Base-by-base conservation (phyloP, 2,113 vertebrate genomes). In the Peromyscus leucopus region DNA sequence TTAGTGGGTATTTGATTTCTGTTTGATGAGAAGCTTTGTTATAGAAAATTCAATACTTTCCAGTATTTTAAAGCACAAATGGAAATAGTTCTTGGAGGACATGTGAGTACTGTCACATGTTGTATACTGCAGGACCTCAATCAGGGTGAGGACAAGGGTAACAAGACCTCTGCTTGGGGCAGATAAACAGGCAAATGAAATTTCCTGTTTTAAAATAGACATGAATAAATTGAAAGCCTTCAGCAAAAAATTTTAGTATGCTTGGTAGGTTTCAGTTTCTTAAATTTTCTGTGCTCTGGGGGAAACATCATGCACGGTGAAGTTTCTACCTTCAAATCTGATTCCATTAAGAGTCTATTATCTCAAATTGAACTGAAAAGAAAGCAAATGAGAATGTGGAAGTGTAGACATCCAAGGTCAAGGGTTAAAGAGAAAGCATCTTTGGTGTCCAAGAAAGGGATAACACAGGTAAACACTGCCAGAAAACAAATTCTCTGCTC, bases 91-190 rank as follows among this genome's bases (percentile, higher is more conserved):
- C 9, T 12, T 9, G 7, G 28, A 46, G 36, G 88, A 26, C 21
- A 31, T 11, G 57, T 51, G 7, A 39, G 46, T 83, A 31, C 1
- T n/a, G 2, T 16, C 2, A 22, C n/a, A n/a, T 8, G 17, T 22
- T 48, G 7, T 9, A 69, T 5, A 2, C 13, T 39, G 1, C 0
- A 61, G 10, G 8, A 17, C 5, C 24, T 19, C 15, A 39, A n/a
- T n/a, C n/a, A 46, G 5, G 65, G 13, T 21, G n/a, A n/a, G 46
- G 83, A n/a, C n/a, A n/a, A 13, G 71, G 24, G 42, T 36, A 15
- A 55, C 33, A 72, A 17, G 39, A 63, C 19, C 19, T 90, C 76
- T 78, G 39, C 17, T 48, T 89, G 15, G 22, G 19, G 2, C 33
- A 5, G 7, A 57, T 42, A 42, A 84, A 65, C 16, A 42, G 71